Evolutionary conservation across 2,797 vertebrate species (phyloP), one percentile per base, ranked within the genome.

Genomic region (Parambassis ranga): DNA sequence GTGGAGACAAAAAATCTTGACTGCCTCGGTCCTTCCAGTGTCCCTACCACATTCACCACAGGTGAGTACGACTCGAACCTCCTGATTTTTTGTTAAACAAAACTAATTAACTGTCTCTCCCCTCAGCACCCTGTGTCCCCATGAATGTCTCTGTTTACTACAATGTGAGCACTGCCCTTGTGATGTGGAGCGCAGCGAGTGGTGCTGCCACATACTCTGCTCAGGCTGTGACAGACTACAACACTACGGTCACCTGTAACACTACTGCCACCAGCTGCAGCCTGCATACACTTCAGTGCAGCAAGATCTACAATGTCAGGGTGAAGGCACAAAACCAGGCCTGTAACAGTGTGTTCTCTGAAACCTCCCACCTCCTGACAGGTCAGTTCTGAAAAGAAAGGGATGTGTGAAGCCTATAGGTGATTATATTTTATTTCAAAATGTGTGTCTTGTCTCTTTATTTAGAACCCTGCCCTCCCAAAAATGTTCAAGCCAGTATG

Each of bases 381-480:
- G 91, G 91, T 92, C n/a, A 39, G 87, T 39, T 20, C 22, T 16
- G 2, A 28, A 2, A 38, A 8, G 18, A 6, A 22, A 16, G 2
- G 14, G 6, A 3, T n/a, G 1, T 32, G 5, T 36, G 3, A 15
- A 1, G n/a, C n/a, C n/a, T 5, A 20, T 0, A 0, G 24, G 7
- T 6, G 11, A 18, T 2, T 4, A 3, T 16, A 30, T 19, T 14
- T 20, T 0, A 15, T 37, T n/a, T 16, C 15, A n/a, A 15, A 39
- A 39, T 43, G 5, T 28, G n/a, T 49, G n/a, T 42, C 4, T 38
- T 11, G 4, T 16, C 15, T 3, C 3, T 10, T 50, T 2, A 9
- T 60, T 22, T 65, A 93, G 92, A 88, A 24, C 91, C 92, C 7
- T 93, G 92, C 72, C 80, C 89, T 3, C 92, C 92, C 1, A 74